phyloP scores from a whole-genome alignment of 2,797 vertebrate species.

The Paratrypauchen microcephalus region DNA sequence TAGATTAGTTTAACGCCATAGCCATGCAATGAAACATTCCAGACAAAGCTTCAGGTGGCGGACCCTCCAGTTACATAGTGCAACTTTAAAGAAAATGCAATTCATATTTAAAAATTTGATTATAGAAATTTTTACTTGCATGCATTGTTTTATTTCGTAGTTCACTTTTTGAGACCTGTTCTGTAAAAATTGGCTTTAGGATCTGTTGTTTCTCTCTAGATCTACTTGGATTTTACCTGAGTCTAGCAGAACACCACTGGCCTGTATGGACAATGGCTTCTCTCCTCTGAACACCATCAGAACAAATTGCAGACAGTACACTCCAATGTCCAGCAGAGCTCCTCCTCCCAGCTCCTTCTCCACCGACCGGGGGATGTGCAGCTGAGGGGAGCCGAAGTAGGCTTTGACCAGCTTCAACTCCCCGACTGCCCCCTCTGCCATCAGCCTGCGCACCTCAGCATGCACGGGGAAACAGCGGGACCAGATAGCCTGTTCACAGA shows the following conservation, averaged over 20 bases:
- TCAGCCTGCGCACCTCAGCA: constrained; percentile 64
- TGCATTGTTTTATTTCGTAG: background rate
- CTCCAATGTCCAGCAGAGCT: constrained; percentile 75
- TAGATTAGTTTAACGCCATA: too few relatives aligned
- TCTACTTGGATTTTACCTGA: constrained; percentile 64
- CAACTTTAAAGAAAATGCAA: too few relatives aligned
- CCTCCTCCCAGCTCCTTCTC: constrained; percentile 78
- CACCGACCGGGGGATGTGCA: constrained; percentile 39
- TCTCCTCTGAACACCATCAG: constrained; percentile 80
- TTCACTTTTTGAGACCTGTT: background rate
- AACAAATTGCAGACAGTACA: constrained; percentile 82
- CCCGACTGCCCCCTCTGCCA: constrained; percentile 70
- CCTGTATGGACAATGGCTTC: constrained; percentile 74
- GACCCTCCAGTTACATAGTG: too few relatives aligned
- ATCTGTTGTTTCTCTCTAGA: background rate
- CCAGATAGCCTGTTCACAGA: constrained; percentile 78
- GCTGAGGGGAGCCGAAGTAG: constrained; percentile 68
- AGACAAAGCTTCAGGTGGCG: too few relatives aligned
- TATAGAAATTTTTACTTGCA: background rate
- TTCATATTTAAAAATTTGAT: too few relatives aligned
- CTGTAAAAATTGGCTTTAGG: background rate
- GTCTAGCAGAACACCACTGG: constrained; percentile 68
- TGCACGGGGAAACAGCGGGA: constrained; percentile 78
- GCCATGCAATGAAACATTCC: too few relatives aligned
- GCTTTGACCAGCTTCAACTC: constrained; percentile 74